Base-by-base conservation (phyloP, 2,797 vertebrate species). In the Phrynocephalus vlangalii region DNA sequence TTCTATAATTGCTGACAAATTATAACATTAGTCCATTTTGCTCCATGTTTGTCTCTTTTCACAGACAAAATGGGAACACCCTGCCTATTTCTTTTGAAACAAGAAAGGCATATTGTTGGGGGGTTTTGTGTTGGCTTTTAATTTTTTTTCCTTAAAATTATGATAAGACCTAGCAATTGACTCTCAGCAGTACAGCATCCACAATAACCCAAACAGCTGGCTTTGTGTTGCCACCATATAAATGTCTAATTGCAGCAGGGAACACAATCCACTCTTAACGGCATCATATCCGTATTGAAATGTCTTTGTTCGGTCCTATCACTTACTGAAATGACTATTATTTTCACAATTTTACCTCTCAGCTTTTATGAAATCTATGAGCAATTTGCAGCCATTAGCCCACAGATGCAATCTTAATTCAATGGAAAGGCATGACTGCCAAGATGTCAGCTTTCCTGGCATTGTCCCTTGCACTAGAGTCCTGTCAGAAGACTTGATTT, bases 301-400 rank as follows among this genome's bases (percentile, higher is more conserved):
- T 89, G 88, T 87, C 75, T 94, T 95, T 96, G 91, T 94, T 93
- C 91, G 86, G 71, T 2, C 80, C 92, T 91, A 94, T 94, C 91
- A 92, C 94, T 96, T 95, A 90, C 94, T 90, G 88, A 94, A 95
- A 95, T 95, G 38, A 91, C 94, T 94, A 93, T 92, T 94, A 94
- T 95, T 94, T 95, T 93, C 86, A 18, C 75, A 92, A 94, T 94
- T 38, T 75, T 85, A 86, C 89, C 87, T 94, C 86, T 52, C 92
- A 94, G 94, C 91, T 91, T 94, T 95, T 92, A 91, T 92, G 92
- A 92, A 91, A 92, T 90, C 93, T 93, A 89, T 44, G 79, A 93
- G 86, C 87, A 94, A 94, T 94, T 94, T 93, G 77, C 87, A 93
- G 86, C 86, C 83, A 95, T 95, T 94, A 94, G 93, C 75, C 86